A percentile compares a stretch with the other conserved stretches of the same genome.
phyloP scores from a whole-genome alignment of 1,140 invertebrate genomes.

The Trichoplusia ni region DNA sequence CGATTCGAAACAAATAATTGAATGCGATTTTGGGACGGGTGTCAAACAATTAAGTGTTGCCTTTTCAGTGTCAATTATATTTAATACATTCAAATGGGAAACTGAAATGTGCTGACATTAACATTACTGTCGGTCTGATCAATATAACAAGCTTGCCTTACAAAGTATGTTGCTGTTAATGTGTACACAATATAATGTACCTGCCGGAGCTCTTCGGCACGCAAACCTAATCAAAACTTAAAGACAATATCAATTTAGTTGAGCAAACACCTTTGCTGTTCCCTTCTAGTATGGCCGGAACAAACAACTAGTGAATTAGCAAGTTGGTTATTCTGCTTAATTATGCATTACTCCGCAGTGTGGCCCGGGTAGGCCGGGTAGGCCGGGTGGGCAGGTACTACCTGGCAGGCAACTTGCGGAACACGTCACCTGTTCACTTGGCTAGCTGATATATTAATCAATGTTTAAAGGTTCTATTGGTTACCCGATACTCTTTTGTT shows the following conservation, averaged over 20 bases:
- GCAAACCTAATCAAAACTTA: conserved; percentile 20
- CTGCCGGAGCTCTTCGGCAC: conserved; percentile 4
- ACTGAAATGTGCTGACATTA: too few species aligned
- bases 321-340: conserved; percentile 17
- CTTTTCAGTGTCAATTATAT: not conserved
- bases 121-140: too few species aligned
- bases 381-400: too few species aligned
- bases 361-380: too few species aligned
- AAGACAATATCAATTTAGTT: conserved; percentile 21
- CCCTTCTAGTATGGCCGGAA: not conserved
- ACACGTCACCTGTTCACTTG: not conserved
- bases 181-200: too few species aligned
- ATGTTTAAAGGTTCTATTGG: too few species aligned
- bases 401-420: not conserved
- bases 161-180: too few species aligned
- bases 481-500: too few species aligned
- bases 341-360: conserved; percentile 17
- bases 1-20: conserved; percentile 2
- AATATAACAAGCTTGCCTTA: too few species aligned
- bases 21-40: not conserved
- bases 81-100: not conserved
- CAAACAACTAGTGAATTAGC: conserved; percentile 24
- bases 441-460: not conserved
- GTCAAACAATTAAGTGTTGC: not conserved
- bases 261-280: conserved; percentile 11